Conservation (phyloP, 2,113 vertebrate genomes). For the Pipra filicauda region DNA sequence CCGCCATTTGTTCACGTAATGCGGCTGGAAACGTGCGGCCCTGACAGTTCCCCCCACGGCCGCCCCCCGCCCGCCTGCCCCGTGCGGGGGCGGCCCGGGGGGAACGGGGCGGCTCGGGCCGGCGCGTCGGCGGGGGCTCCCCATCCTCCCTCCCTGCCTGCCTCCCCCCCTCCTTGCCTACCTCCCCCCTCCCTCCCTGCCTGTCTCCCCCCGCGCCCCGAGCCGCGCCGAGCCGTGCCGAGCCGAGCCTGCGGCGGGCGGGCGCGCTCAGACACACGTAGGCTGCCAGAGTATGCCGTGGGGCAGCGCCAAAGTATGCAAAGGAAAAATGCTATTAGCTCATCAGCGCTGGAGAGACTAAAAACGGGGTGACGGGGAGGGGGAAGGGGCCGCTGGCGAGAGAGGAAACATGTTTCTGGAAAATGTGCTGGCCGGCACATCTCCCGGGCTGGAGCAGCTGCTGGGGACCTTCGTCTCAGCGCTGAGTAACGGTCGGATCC, state of each 20-base stretch:
- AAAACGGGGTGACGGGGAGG: slow-evolving; percentile 50
- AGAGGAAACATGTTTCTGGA: slow-evolving; percentile 52
- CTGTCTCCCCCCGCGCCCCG: not conserved
- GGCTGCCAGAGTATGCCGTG: slow-evolving; percentile 77
- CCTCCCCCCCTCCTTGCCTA: not conserved
- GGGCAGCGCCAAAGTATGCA: slow-evolving; percentile 77
- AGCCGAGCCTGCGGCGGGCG: slow-evolving; percentile 65
- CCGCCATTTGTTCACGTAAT: slow-evolving; percentile 78
- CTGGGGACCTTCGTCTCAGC: slow-evolving; percentile 29
- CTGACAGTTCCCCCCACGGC: slow-evolving; percentile 48
- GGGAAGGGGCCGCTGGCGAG: slow-evolving; percentile 58
- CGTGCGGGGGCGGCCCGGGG: not conserved
- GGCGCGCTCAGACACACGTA: slow-evolving; percentile 72
- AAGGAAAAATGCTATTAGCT: slow-evolving; percentile 79
- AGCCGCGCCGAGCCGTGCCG: not conserved
- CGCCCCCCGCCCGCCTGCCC: slow-evolving; percentile 3
- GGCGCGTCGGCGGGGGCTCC: not conserved
- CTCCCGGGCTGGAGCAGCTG: not conserved
- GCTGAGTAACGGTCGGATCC: slow-evolving; percentile 50
- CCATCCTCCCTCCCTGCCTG: not conserved
- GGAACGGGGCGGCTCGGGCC: not conserved
- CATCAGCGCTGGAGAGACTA: slow-evolving; percentile 68
- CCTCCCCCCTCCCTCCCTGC: not conserved
- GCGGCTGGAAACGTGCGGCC: slow-evolving; percentile 72
- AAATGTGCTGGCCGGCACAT: slow-evolving; percentile 59